Percentiles rank a stretch among this genome's conserved stretches.
phyloP scores from a whole-genome alignment of 2,888 invertebrate species.

The Plebejus anna region DNA sequence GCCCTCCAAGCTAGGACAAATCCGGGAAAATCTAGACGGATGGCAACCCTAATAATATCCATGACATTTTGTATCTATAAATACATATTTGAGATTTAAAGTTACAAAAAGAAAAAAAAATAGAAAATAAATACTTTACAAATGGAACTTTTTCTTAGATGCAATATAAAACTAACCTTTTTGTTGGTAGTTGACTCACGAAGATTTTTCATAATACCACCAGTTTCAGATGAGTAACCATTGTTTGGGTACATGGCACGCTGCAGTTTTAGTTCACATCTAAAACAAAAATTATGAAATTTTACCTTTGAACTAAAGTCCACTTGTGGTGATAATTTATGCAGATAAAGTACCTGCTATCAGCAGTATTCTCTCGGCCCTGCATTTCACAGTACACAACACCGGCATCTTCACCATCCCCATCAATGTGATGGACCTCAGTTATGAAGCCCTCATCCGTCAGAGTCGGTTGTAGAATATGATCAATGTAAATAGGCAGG shows the following conservation, averaged over 20 bases:
- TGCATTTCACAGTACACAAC: conserved; percentile 99
- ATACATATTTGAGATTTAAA: neutral
- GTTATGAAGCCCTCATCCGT: conserved; percentile 90
- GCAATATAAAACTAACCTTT: conserved; percentile 80
- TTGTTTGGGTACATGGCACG: conserved; percentile 88
- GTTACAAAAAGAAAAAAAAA: neutral
- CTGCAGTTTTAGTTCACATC: conserved; percentile 82
- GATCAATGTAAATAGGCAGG: conserved; percentile 95
- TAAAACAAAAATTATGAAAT: conserved; percentile 40
- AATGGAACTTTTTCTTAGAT: neutral
- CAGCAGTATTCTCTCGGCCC: conserved; percentile 89
- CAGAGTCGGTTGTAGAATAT: conserved; percentile 91
- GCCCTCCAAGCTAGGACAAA: no score
- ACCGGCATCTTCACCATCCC: conserved; percentile 93
- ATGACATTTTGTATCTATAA: neutral
- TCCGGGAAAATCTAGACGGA: no score
- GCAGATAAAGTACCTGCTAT: conserved; percentile 69
- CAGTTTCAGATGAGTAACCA: conserved; percentile 92
- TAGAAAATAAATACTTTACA: neutral
- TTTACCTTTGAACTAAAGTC: neutral
- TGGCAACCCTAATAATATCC: neutral
- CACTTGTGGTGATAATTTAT: neutral
- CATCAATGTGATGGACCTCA: conserved; percentile 95
- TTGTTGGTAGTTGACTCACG: conserved; percentile 88
- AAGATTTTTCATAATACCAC: conserved; percentile 91